Conservation (phyloP, 2,888 invertebrate genomes). For the Amiota communis region DNA sequence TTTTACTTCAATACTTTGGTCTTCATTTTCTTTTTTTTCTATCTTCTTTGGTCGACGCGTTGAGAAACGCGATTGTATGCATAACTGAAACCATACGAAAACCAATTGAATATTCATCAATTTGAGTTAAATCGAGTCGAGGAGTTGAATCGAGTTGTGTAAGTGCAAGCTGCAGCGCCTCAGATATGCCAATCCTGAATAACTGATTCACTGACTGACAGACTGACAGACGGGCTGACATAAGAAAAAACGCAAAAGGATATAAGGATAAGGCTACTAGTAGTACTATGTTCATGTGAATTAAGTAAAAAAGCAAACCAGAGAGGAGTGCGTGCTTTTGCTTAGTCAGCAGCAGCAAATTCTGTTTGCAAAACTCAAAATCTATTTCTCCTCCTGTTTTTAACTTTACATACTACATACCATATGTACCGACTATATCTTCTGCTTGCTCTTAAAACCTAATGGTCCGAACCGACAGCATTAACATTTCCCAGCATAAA, state of each 20-base stretch:
- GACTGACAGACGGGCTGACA: neutral
- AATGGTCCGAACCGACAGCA: conserved; percentile 13
- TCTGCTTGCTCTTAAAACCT: conserved; percentile 8
- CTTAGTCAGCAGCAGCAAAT: conserved; percentile 20
- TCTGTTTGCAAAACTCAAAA: neutral
- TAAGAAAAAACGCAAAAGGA: neutral
- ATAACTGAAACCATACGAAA: conserved; percentile 14
- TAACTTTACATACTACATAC: no score
- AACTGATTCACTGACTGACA: neutral
- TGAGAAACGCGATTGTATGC: conserved; percentile 13
- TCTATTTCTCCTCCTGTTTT: neutral
- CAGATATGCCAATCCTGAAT: conserved; percentile 20
- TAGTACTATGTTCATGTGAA: no score
- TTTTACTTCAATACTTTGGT: no score
- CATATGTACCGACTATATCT: no score
- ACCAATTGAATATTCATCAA: conserved; percentile 24
- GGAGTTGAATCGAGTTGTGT: neutral
- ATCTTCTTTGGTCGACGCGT: no score
- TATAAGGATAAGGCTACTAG: no score
- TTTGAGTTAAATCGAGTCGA: neutral
- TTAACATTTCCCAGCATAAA: conserved; percentile 23
- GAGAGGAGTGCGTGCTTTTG: neutral
- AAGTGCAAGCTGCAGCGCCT: neutral
- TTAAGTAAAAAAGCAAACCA: no score
- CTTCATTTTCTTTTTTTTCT: no score